Percentiles rank a stretch among this genome's conserved stretches.
phyloP scores from a whole-genome alignment of 2,797 vertebrate species.

The Sebastolobus alascanus region DNA sequence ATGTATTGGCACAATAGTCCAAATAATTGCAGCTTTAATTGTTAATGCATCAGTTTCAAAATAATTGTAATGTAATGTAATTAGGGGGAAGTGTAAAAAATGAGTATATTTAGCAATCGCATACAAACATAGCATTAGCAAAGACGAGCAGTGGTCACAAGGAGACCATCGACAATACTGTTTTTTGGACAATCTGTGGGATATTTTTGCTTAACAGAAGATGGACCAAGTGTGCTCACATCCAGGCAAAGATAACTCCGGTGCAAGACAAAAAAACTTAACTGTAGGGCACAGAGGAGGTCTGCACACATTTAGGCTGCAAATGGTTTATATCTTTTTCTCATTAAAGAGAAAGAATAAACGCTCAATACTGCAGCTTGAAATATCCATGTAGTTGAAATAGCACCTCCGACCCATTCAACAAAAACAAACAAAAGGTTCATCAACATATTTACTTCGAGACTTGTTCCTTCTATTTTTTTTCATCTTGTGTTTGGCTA shows the following conservation, averaged over 20 bases:
- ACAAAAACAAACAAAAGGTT: neutral
- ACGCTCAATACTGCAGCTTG: neutral
- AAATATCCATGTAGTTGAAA: neutral
- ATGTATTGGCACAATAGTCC: no score
- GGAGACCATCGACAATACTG: neutral
- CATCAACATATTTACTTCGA: neutral
- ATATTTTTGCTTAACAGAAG: neutral
- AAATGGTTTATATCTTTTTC: no score
- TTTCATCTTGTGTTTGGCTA: neutral
- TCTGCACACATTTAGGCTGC: no score
- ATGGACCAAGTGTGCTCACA: no score
- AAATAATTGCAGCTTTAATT: neutral
- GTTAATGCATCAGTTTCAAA: neutral
- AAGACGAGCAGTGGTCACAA: neutral
- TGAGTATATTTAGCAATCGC: neutral
- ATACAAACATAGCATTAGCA: neutral
- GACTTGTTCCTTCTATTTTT: neutral
- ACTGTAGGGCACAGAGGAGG: no score
- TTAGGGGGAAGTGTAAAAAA: neutral
- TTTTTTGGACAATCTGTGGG: neutral
- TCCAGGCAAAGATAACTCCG: neutral
- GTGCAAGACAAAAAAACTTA: no score
- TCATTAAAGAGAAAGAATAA: no score
- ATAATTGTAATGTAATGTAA: neutral
- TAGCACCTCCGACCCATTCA: neutral